Percentiles rank a stretch among this genome's conserved stretches.
Evolutionary conservation across 2,888 invertebrate species (phyloP).

Genomic region (Ophraella communa): DNA sequence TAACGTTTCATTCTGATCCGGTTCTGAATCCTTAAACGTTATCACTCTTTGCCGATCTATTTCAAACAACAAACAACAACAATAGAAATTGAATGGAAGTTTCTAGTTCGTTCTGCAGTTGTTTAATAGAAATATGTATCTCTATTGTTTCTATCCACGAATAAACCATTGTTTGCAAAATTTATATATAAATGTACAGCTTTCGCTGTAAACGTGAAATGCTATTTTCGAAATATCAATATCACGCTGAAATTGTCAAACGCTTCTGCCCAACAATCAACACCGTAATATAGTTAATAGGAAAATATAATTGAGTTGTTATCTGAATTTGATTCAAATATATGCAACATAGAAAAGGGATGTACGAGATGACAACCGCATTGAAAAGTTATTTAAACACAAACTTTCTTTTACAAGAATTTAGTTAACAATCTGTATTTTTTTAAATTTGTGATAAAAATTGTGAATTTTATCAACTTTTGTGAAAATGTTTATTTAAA

Average conservation of each 20-base stretch:
- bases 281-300: slow-evolving; percentile 6
- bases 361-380: background rate
- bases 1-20: background rate
- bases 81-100: slow-evolving; percentile 17
- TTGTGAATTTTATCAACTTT: too few relatives aligned
- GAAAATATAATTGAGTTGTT: slow-evolving; percentile 6
- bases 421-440: too few relatives aligned
- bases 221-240: slow-evolving; percentile 20
- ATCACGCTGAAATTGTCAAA: slow-evolving; percentile 17
- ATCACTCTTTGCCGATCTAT: slow-evolving; percentile 2
- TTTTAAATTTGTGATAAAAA: too few relatives aligned
- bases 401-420: too few relatives aligned
- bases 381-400: background rate
- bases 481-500: too few relatives aligned
- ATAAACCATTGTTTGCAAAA: slow-evolving; percentile 10
- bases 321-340: slow-evolving; percentile 7
- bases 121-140: slow-evolving; percentile 20
- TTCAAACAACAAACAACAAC: background rate
- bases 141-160: slow-evolving; percentile 2
- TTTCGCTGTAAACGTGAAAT: background rate
- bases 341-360: background rate
- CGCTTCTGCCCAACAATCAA: slow-evolving; percentile 3
- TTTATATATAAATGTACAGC: background rate
- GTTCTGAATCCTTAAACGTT: background rate
- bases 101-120: slow-evolving; percentile 1